Conservation (phyloP, 2,888 invertebrate genomes). For the Nipponacmea schrenckii region DNA sequence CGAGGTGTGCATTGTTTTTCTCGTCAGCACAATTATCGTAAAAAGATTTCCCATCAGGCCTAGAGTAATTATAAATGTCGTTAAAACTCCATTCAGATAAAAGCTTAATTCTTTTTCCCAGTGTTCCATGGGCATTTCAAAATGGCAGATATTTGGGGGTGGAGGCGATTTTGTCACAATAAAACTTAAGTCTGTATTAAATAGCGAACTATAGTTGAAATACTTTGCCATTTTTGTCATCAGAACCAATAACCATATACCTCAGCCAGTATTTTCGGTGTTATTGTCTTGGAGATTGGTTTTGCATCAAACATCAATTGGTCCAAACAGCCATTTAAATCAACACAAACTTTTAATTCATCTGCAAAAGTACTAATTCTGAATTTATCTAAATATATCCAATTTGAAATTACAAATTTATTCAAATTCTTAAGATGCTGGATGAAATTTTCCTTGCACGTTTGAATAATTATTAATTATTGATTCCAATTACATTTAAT, state of each 20-base stretch:
- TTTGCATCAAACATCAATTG: too few relatives aligned
- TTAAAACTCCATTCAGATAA: slow-evolving; percentile 56
- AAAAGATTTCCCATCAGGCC: slow-evolving; percentile 77
- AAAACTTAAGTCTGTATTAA: not conserved
- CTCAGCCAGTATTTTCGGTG: too few relatives aligned
- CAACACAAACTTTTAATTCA: too few relatives aligned
- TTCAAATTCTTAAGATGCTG: too few relatives aligned
- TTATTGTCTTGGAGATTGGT: too few relatives aligned
- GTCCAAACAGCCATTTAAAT: too few relatives aligned
- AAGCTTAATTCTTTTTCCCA: slow-evolving; percentile 25
- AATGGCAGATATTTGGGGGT: not conserved
- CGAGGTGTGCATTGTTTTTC: slow-evolving; percentile 78
- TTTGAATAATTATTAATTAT: too few relatives aligned
- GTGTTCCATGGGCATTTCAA: slow-evolving; percentile 14
- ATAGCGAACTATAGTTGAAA: not conserved
- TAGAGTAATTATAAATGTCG: slow-evolving; percentile 69
- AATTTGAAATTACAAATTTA: too few relatives aligned
- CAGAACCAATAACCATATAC: not conserved
- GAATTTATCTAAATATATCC: too few relatives aligned
- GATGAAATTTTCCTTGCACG: too few relatives aligned
- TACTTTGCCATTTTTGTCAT: not conserved
- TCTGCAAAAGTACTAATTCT: too few relatives aligned
- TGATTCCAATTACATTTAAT: too few relatives aligned
- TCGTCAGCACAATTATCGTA: slow-evolving; percentile 72
- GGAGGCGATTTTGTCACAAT: not conserved